Evolutionary conservation across 2,888 invertebrate genomes (phyloP).

Genomic region (Helobdella robusta): DNA sequence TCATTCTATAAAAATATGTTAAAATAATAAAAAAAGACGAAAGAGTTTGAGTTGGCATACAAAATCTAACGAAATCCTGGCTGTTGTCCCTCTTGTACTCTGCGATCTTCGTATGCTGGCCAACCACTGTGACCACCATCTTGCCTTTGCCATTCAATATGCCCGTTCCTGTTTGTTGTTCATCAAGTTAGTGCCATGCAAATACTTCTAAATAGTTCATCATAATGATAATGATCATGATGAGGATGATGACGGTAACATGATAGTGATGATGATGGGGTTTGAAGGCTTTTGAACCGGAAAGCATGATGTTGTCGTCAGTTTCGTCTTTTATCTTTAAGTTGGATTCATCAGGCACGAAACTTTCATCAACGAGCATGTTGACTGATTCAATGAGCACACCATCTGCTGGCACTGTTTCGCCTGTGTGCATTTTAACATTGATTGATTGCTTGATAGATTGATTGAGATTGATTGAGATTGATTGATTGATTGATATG

Average conservation of each 20-base stretch:
- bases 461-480: too few species aligned
- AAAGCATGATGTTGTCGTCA: neutral
- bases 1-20: neutral
- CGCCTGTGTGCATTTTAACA: too few species aligned
- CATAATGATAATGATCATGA: neutral
- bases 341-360: neutral
- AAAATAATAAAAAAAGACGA: neutral
- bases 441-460: too few species aligned
- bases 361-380: neutral
- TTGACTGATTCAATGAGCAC: neutral
- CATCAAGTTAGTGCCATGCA: too few species aligned
- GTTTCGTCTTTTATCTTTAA: neutral
- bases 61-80: neutral
- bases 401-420: conserved; percentile 15
- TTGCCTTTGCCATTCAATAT: conserved; percentile 17
- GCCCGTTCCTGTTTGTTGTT: conserved; percentile 5
- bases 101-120: neutral
- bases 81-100: neutral
- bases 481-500: too few species aligned
- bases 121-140: conserved; percentile 20
- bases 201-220: neutral
- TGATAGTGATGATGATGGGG: too few species aligned
- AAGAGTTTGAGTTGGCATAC: neutral
- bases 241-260: too few species aligned
- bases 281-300: too few species aligned